These are phyloP conservation scores for Palythoa heliodiscus DNA, from an alignment of 92 coral and sea anemone species.

Conservation along the genomic window DNA sequence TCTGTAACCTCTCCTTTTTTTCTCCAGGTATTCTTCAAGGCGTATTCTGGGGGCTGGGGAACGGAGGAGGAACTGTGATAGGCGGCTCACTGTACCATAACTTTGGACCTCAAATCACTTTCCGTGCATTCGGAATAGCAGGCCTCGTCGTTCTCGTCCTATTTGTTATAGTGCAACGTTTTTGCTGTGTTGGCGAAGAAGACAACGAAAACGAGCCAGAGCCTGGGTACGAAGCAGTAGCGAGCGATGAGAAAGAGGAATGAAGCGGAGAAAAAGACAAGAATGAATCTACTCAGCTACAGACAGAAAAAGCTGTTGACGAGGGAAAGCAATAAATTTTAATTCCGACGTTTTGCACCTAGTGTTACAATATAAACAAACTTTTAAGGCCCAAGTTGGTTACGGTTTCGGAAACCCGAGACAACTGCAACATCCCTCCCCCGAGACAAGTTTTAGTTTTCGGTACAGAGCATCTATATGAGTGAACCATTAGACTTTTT, in stretches of 20 bases:
- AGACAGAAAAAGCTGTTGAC: neutral
- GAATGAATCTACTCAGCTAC: neutral
- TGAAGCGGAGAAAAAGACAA: neutral
- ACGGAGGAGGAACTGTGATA: slow-evolving; percentile 36
- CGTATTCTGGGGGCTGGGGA: slow-evolving; percentile 43
- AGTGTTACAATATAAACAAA: too few species aligned
- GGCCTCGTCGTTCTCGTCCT: slow-evolving; percentile 32
- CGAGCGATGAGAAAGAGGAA: slow-evolving; percentile 27
- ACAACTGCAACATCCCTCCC: too few species aligned
- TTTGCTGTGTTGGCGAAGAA: slow-evolving; percentile 2
- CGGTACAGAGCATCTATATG: too few species aligned
- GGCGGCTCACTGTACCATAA: slow-evolving; percentile 15
- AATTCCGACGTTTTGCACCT: neutral
- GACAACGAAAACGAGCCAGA: neutral
- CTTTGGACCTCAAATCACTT: slow-evolving; percentile 14
- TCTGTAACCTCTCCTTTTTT: neutral
- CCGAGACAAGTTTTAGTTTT: too few species aligned
- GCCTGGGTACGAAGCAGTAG: slow-evolving; percentile 22
- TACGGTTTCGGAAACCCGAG: too few species aligned
- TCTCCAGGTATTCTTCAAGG: slow-evolving; percentile 38
- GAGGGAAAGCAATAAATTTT: neutral
- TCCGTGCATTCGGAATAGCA: slow-evolving; percentile 24
- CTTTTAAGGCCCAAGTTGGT: too few species aligned
- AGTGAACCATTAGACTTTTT: too few species aligned
- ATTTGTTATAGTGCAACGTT: slow-evolving; percentile 30